Conservation (phyloP, 2,888 invertebrate species). For the Chironomus riparius region DNA sequence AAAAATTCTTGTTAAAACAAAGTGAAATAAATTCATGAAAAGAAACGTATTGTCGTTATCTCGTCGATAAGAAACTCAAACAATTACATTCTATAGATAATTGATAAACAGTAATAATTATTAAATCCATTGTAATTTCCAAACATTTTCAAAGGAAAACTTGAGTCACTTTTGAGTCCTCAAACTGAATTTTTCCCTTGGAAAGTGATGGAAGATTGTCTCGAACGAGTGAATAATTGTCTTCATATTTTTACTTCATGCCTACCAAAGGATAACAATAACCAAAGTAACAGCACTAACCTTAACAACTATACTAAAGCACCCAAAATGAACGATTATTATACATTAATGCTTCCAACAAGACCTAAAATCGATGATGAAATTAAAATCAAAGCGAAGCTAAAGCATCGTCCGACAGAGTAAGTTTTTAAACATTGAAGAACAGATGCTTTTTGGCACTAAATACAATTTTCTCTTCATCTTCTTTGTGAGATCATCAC, state of each 20-base stretch:
- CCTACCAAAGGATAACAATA: slow-evolving; percentile 18
- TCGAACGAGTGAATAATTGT: slow-evolving; percentile 16
- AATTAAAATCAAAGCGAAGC: slow-evolving; percentile 19
- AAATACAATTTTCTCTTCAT: no score
- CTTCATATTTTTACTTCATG: slow-evolving; percentile 19
- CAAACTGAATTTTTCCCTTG: slow-evolving; percentile 10
- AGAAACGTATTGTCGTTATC: background rate
- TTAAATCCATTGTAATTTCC: background rate
- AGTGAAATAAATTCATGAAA: no score
- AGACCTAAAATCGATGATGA: slow-evolving; percentile 20
- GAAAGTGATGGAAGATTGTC: slow-evolving; percentile 11
- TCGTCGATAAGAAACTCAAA: background rate
- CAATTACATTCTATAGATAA: background rate
- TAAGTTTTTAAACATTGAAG: background rate
- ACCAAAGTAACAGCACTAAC: background rate
- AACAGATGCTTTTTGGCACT: background rate
- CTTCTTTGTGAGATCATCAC: no score
- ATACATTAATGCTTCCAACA: slow-evolving; percentile 12
- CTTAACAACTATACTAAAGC: background rate
- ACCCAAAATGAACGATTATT: background rate
- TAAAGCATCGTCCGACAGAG: slow-evolving; percentile 16
- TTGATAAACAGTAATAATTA: background rate
- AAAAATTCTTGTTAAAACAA: background rate
- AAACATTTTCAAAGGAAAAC: background rate
- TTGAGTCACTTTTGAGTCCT: background rate